Evolutionary conservation across 2,888 invertebrate genomes (phyloP).

Genomic region (Epistrophe grossulariae): DNA sequence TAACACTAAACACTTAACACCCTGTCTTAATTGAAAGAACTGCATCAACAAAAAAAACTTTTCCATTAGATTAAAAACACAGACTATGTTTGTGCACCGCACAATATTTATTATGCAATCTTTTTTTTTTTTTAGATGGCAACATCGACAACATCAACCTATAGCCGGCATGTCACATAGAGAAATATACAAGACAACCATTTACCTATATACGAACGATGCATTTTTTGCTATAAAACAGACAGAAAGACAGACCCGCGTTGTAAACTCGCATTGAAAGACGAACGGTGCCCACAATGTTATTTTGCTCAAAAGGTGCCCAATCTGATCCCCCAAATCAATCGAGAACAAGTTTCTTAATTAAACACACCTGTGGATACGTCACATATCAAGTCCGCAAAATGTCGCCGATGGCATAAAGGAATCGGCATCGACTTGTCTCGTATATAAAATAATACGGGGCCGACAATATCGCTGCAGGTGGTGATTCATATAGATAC

Average conservation of each 20-base stretch:
- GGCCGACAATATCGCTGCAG: conserved; percentile 40
- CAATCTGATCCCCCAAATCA: conserved; percentile 64
- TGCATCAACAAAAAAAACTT: not conserved
- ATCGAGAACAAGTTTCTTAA: conserved; percentile 70
- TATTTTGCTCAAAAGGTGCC: conserved; percentile 33
- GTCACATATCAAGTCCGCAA: conserved; percentile 57
- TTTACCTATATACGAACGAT: conserved; percentile 51
- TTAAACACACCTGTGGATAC: conserved; percentile 71
- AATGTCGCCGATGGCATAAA: conserved; percentile 29
- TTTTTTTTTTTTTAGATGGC: conserved; percentile 39
- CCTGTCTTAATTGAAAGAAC: conserved; percentile 52
- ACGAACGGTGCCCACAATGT: conserved; percentile 8
- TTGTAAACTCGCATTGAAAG: not conserved
- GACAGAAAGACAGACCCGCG: conserved; percentile 21
- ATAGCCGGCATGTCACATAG: conserved; percentile 29
- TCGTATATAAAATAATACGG: not conserved
- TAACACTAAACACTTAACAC: conserved; percentile 50
- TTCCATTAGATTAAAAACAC: conserved; percentile 21
- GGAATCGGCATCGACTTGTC: conserved; percentile 2
- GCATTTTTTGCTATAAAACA: not conserved
- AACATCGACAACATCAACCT: conserved; percentile 37
- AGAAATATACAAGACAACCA: conserved; percentile 63
- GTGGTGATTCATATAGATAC: conserved; percentile 72
- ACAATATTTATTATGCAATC: conserved; percentile 58
- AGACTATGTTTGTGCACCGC: conserved; percentile 25